phyloP scores from a whole-genome alignment of 2,888 invertebrate genomes.

The Magallana nippona region DNA sequence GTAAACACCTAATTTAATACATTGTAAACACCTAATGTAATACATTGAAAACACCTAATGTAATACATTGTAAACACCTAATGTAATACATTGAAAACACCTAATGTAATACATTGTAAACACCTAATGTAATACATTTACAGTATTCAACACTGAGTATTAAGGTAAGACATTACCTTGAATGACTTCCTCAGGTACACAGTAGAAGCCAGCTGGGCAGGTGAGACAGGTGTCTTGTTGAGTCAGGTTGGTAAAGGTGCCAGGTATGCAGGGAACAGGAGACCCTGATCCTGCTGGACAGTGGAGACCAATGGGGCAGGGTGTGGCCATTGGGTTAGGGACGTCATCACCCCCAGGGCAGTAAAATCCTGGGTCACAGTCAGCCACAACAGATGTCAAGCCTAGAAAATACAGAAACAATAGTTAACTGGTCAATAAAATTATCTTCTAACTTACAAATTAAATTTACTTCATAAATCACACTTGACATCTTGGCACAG shows the following conservation, averaged over 20 bases:
- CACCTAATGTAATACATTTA: no score
- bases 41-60: no score
- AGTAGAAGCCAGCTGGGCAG: slow-evolving; percentile 77
- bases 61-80: no score
- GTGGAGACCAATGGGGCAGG: slow-evolving; percentile 76
- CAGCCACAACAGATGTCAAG: slow-evolving; percentile 67
- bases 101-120: no score
- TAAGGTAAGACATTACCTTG: slow-evolving; percentile 56
- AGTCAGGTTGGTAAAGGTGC: slow-evolving; percentile 75
- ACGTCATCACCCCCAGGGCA: slow-evolving; percentile 74
- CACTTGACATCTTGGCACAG: no score
- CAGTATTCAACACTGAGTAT: no score
- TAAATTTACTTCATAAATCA: no score
- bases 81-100: no score
- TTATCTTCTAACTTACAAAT: no score
- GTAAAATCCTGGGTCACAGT: slow-evolving; percentile 77
- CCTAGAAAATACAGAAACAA: slow-evolving; percentile 64
- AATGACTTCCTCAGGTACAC: slow-evolving; percentile 76
- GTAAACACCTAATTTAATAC: no score
- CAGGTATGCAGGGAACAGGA: slow-evolving; percentile 75
- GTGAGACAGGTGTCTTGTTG: slow-evolving; percentile 70
- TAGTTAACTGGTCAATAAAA: background rate
- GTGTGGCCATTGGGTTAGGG: slow-evolving; percentile 72
- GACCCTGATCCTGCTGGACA: slow-evolving; percentile 73
- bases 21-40: no score